Base-by-base conservation (phyloP, 2,888 invertebrate species). In the Amaurobius ferox region DNA sequence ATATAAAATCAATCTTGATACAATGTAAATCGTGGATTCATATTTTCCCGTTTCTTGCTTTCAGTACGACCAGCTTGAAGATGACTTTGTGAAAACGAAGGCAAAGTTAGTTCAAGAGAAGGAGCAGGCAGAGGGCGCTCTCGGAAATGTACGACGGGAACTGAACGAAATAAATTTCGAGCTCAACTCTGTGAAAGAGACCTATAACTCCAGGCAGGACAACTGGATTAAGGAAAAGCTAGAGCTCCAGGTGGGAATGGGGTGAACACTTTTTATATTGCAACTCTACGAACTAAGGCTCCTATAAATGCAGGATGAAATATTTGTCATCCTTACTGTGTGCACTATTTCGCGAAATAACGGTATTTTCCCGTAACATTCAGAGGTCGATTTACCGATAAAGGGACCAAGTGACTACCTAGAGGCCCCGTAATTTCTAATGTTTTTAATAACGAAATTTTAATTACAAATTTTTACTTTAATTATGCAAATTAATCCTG, bases 61-160 rank as follows among this genome's bases (percentile, higher is more conserved):
- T 16, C 68, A 95, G 91, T 96, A 96, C 91, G 96, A 96, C 91
- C 93, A 95, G 87, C 91, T 97, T 44, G 95, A 95, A 90, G 96
- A 96, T 91, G 96, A 96, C 90, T 95, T 96, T 89, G 95, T 96
- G 0, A 94, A 95, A 0, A 95, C 95, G 87, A 96, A 96, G 91
- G 95, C 96, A 7, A 94, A 95, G 90, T 92, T 96, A 2, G 95
- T 95, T 3, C 95, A 94, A 79, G 96, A 97, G 91, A 97, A 96
- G 90, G 95, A 96, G 92, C 94, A 94, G 89, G 92, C 96, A 16
- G 94, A 95, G 91, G 74, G 95, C 88, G 94, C 94, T 91, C 90
- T 94, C 67, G 90, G 92, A 70, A 93, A 93, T 79, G 91, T 94
- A 19, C 94, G 94, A 90, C 93, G 93, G 89, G 95, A 95, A 89